phyloP scores from a whole-genome alignment of 2,797 vertebrate species.

The Passerculus sandwichensis region DNA sequence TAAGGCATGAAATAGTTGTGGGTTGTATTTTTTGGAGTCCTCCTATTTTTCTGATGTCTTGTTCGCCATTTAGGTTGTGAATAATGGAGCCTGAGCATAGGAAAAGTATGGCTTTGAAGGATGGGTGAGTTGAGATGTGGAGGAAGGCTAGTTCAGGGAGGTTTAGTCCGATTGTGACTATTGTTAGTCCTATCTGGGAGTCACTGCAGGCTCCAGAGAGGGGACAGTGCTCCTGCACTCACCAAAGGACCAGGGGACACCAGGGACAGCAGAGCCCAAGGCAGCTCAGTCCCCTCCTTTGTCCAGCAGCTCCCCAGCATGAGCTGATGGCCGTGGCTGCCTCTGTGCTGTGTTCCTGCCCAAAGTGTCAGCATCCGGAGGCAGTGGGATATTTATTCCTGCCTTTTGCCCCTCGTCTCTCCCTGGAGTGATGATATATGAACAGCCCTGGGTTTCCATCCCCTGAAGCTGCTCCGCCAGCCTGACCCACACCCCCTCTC shows the following conservation, averaged over 20 bases:
- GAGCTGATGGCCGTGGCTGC: background rate
- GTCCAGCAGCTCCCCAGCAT: rapidly evolving
- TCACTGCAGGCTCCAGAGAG: background rate
- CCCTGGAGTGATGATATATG: background rate
- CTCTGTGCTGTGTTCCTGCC: background rate
- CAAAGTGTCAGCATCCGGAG: background rate
- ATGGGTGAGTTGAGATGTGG: background rate
- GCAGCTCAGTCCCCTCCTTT: rapidly evolving
- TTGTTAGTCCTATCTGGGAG: background rate
- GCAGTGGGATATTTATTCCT: background rate
- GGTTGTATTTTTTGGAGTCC: background rate
- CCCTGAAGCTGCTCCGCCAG: background rate
- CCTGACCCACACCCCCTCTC: background rate
- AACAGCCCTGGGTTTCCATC: background rate
- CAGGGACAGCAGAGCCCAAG: background rate
- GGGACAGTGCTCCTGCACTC: background rate
- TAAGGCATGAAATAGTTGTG: background rate
- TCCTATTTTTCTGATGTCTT: background rate
- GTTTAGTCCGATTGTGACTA: background rate
- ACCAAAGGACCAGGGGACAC: rapidly evolving
- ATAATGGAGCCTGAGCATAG: background rate
- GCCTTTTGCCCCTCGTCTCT: background rate
- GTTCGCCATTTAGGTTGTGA: background rate
- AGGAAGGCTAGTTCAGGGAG: background rate
- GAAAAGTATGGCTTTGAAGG: background rate